phyloP scores from a whole-genome alignment of 2,113 vertebrate genomes.

The Catharus bicknelli region DNA sequence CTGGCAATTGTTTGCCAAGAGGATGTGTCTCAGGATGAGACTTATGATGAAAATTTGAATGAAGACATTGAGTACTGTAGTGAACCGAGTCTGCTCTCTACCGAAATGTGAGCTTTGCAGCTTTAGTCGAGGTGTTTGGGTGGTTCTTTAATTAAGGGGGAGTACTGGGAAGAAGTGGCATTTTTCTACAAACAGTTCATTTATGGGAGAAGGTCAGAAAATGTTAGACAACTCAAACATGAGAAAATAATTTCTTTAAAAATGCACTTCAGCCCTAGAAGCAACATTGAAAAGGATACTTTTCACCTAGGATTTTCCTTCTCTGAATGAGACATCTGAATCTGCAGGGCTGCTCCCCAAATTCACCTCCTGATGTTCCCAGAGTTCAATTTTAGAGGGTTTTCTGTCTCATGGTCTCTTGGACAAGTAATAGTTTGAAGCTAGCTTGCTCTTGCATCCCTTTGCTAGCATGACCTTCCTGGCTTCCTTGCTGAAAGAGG shows the following conservation, averaged over 20 bases:
- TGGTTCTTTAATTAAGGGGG: constrained; percentile 22
- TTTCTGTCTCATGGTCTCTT: not conserved
- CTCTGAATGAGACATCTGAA: not conserved
- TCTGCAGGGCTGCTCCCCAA: not conserved
- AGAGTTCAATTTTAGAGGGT: not conserved
- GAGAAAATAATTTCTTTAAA: not conserved
- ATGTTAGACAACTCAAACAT: not conserved
- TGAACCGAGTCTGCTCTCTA: constrained; percentile 86
- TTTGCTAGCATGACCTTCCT: not conserved
- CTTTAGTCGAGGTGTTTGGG: constrained; percentile 9
- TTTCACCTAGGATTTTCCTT: not conserved
- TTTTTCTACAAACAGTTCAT: not conserved
- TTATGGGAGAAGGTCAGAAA: not conserved
- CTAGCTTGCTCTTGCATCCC: not conserved
- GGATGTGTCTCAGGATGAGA: constrained; percentile 85
- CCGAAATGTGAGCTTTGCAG: constrained; percentile 85
- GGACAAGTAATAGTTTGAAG: not conserved
- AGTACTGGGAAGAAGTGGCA: not conserved
- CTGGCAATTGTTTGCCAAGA: constrained; percentile 87
- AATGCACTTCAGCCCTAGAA: not conserved
- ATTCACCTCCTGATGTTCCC: not conserved
- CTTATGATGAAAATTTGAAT: constrained; percentile 80
- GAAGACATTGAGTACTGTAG: constrained; percentile 85
- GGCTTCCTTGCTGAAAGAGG: not conserved
- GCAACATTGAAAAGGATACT: not conserved